phyloP scores from a whole-genome alignment of 2,113 vertebrate species.

The Gobio gobio region DNA sequence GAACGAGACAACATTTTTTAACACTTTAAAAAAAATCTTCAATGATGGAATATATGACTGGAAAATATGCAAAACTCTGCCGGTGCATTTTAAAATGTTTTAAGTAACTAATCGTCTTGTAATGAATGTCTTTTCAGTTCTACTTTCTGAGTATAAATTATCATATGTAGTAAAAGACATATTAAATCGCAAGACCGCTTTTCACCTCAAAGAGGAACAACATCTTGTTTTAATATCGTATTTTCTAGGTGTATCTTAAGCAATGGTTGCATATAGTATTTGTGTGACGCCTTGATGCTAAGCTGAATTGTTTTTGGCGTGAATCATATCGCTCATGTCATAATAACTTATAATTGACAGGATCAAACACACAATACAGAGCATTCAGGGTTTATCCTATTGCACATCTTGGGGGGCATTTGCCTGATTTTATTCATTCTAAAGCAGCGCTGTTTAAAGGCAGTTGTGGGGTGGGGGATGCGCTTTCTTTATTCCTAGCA shows the following conservation, averaged over 20 bases:
- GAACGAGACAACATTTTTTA: too few species aligned
- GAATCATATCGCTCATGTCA: neutral
- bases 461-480: constrained; percentile 27
- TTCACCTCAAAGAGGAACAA: too few species aligned
- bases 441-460: neutral
- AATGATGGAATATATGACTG: too few species aligned
- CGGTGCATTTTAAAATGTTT: too few species aligned
- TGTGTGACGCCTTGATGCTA: neutral
- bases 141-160: too few species aligned
- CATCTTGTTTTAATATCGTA: too few species aligned
- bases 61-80: too few species aligned
- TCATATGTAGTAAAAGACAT: too few species aligned
- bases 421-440: constrained; percentile 9
- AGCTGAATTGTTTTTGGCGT: neutral
- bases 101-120: too few species aligned
- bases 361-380: constrained; percentile 7
- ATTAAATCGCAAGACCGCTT: too few species aligned
- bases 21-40: too few species aligned
- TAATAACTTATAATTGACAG: constrained; percentile 19
- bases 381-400: neutral
- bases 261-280: neutral
- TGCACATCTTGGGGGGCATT: constrained; percentile 7
- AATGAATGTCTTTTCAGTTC: too few species aligned
- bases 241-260: neutral
- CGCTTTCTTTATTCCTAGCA: constrained; percentile 24